These are phyloP conservation scores for Silurus asotus DNA, from an alignment of 2,113 vertebrate genomes.

Conservation along the genomic window DNA sequence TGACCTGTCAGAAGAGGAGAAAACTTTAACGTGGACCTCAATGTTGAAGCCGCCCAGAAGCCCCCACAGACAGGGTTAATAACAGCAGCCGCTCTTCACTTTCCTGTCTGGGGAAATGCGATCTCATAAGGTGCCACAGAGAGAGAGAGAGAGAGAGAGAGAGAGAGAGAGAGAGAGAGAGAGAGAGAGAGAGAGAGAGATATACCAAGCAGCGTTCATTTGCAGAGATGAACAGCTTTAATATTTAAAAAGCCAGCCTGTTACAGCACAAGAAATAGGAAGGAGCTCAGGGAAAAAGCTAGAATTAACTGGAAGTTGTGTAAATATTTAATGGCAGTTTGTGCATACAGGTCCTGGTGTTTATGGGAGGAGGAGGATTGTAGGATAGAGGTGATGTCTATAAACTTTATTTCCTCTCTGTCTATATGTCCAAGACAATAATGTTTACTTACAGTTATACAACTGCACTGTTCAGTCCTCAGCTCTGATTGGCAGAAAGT, in stretches of 20 bases:
- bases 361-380: slow-evolving; percentile 54
- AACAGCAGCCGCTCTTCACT: slow-evolving; percentile 59
- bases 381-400: slow-evolving; percentile 62
- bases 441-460: background rate
- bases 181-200: background rate
- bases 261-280: slow-evolving; percentile 60
- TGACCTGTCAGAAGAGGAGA: slow-evolving; percentile 8
- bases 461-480: background rate
- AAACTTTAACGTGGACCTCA: slow-evolving; percentile 29
- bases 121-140: slow-evolving; percentile 59
- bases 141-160: background rate
- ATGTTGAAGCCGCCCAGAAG: slow-evolving; percentile 6
- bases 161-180: background rate
- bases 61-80: slow-evolving; percentile 55
- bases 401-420: slow-evolving; percentile 59
- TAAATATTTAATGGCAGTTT: slow-evolving; percentile 71
- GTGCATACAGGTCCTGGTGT: slow-evolving; percentile 56
- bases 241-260: slow-evolving; percentile 67
- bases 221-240: slow-evolving; percentile 62
- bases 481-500: background rate
- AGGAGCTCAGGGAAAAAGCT: slow-evolving; percentile 52
- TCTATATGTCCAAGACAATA: background rate
- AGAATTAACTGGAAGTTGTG: slow-evolving; percentile 58
- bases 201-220: slow-evolving; percentile 54
- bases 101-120: slow-evolving; percentile 54